These are phyloP conservation scores for Passer domesticus DNA, from an alignment of 2,113 vertebrate species.

Conservation along the genomic window DNA sequence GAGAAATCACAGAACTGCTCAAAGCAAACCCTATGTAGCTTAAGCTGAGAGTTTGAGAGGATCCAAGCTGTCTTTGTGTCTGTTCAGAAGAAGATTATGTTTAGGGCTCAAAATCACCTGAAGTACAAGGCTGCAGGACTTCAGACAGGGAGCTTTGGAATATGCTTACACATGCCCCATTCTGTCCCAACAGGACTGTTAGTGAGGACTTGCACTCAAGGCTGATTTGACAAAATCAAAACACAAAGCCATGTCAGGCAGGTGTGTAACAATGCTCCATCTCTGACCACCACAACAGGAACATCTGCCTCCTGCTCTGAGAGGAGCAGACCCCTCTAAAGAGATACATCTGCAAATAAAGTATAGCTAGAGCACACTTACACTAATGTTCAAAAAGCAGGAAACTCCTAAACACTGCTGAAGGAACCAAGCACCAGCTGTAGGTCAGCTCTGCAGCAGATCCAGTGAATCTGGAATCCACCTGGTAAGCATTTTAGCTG, in stretches of 20 bases:
- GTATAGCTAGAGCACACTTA: not conserved
- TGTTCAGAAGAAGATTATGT: not conserved
- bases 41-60: not conserved
- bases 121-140: not conserved
- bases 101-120: not conserved
- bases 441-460: not conserved
- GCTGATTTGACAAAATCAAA: not conserved
- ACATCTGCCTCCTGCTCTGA: not conserved
- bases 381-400: not conserved
- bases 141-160: not conserved
- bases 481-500: not conserved
- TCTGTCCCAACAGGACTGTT: not conserved
- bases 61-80: not conserved
- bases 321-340: fast-evolving
- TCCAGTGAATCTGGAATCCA: not conserved
- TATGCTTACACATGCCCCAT: fast-evolving
- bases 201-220: not conserved
- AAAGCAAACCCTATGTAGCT: not conserved
- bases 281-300: not conserved
- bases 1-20: not conserved
- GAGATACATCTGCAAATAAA: not conserved
- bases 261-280: fast-evolving
- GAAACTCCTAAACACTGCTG: not conserved
- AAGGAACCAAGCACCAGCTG: not conserved
- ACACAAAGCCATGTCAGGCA: fast-evolving